Base-by-base conservation (phyloP, 2,797 vertebrate species). In the Helostoma temminkii region DNA sequence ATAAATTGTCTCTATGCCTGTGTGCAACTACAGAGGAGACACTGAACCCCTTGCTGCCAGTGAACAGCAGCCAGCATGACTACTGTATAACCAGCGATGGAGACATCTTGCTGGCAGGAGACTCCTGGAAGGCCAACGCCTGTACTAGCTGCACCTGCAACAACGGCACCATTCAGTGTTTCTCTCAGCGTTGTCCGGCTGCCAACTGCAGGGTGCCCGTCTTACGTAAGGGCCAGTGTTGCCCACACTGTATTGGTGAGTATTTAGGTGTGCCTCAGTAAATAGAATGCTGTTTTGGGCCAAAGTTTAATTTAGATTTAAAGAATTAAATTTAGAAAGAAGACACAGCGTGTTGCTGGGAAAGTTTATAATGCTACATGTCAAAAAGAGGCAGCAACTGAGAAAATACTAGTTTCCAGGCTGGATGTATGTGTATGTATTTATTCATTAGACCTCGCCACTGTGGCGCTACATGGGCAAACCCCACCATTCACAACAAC, bases 121-220 rank as follows among this genome's bases (percentile, higher is more conserved):
- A 94, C 85, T 93, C 94, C n/a, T 95, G 94, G 95, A 94, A 90
- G 83, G 86, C 91, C 60, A 93, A 95, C 53, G 92, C 93, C 77
- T 95, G 95, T 89, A 95, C 93, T 83, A 95, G 95, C 91, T 95
- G 95, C 85, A 92, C 91, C 79, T 95, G 95, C 88, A 92, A 84
- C 76, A 94, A 94, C 63, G 93, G 93, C 79, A 94, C 88, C 68
- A 88, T 95, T 83, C 91, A 92, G 89, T 95, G 95, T 76, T 95
- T 95, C 90, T 94, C 93, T 3, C 94, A 94, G 83, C 90, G 81
- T 57, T 95, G 95, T 74, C 93, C 92, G 0, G 77, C 91, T 9
- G 92, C 92, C 70, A 89, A 79, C 80, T 95, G 95, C 89, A 84
- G 94, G 73, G 92, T 95, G 52, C 94, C 94, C 6, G 92, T 95